These are phyloP conservation scores for Gymnoscelis rufifasciata DNA, from an alignment of 2,888 invertebrate genomes.

Conservation along the genomic window DNA sequence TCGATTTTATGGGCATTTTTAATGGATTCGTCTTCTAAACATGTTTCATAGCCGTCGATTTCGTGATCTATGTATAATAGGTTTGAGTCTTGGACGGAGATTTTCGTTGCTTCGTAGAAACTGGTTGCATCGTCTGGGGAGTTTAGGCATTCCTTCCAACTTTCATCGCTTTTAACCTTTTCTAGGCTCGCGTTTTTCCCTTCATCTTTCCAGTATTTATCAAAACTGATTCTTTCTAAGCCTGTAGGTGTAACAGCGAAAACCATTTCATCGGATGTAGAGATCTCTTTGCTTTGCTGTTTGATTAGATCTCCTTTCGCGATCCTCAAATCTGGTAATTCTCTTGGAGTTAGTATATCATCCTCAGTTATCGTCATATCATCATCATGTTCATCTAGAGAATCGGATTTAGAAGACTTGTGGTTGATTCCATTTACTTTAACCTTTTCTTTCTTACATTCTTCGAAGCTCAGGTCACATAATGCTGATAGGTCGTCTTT, in stretches of 20 bases:
- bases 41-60: constrained; percentile 80
- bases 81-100: constrained; percentile 62
- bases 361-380: constrained; percentile 76
- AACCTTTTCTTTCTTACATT: constrained; percentile 47
- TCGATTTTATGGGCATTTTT: constrained; percentile 66
- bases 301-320: constrained; percentile 54
- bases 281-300: constrained; percentile 73
- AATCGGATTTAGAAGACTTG: constrained; percentile 67
- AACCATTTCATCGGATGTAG: constrained; percentile 76
- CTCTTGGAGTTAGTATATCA: constrained; percentile 62
- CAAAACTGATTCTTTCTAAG: constrained; percentile 72
- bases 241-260: constrained; percentile 76
- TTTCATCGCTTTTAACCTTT: constrained; percentile 64
- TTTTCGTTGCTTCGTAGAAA: constrained; percentile 55
- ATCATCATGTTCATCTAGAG: constrained; percentile 66
- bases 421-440: constrained; percentile 54
- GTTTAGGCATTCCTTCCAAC: constrained; percentile 66
- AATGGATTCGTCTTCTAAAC: constrained; percentile 79
- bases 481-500: constrained; percentile 70
- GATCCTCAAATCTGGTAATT: constrained; percentile 55
- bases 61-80: constrained; percentile 73
- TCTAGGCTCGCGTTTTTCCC: constrained; percentile 41
- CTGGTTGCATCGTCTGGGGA: constrained; percentile 54
- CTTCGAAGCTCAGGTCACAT: constrained; percentile 68
- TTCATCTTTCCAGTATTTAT: constrained; percentile 69